Conservation (phyloP, 2,888 invertebrate genomes). For the Caenorhabditis japonica region DNA sequence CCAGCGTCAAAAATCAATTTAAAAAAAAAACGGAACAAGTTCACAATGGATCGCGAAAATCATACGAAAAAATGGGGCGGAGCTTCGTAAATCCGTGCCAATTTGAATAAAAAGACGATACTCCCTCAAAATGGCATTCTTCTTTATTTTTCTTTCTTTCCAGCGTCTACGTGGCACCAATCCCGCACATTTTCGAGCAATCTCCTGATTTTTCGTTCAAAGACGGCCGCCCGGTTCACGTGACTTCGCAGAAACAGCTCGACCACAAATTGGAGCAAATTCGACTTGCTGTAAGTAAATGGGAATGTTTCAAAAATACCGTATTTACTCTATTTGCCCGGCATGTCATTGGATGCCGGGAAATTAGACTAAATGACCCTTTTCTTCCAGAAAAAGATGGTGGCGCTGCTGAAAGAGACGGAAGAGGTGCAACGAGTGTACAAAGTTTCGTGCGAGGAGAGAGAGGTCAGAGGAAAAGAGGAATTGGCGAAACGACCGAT, state of each 20-base stretch:
- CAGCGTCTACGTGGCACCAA: conserved; percentile 71
- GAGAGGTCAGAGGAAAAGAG: conserved; percentile 38
- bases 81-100: too few relatives aligned
- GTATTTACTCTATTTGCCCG: not conserved
- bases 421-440: conserved; percentile 61
- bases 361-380: too few relatives aligned
- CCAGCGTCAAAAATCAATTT: too few relatives aligned
- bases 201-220: conserved; percentile 73
- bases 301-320: too few relatives aligned
- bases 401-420: conserved; percentile 66
- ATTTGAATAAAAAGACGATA: not conserved
- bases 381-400: conserved; percentile 69
- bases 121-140: too few relatives aligned
- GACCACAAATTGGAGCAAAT: conserved; percentile 70
- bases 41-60: too few relatives aligned
- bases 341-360: too few relatives aligned
- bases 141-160: too few relatives aligned
- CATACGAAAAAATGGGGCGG: not conserved
- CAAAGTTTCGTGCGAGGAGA: conserved; percentile 20
- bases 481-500: conserved; percentile 23
- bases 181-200: conserved; percentile 68
- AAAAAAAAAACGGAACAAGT: too few relatives aligned
- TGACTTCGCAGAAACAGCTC: conserved; percentile 68
- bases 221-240: conserved; percentile 65
- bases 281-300: conserved; percentile 70